Percentiles rank a stretch among this genome's conserved stretches.
Evolutionary conservation across 2,113 vertebrate genomes (phyloP).

Genomic region (Pardalotus punctatus): DNA sequence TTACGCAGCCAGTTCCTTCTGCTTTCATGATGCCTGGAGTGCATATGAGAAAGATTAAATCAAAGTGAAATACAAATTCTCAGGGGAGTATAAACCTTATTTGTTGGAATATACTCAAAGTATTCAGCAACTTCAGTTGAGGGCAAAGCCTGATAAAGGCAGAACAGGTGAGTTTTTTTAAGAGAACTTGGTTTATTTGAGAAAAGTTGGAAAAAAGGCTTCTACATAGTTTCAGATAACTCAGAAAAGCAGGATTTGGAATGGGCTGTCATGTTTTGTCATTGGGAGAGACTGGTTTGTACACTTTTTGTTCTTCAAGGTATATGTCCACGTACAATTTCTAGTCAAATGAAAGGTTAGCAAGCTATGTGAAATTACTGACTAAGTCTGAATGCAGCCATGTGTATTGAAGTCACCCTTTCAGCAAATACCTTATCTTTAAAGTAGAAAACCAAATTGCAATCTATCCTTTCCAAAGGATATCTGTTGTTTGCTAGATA

Average conservation of each 20-base stretch:
- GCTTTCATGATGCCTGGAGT: not conserved
- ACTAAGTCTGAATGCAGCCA: not conserved
- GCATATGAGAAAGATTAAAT: constrained; percentile 4
- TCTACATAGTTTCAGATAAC: not conserved
- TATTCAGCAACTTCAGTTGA: not conserved
- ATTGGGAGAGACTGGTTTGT: not conserved
- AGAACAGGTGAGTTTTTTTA: not conserved
- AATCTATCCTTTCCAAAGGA: not conserved
- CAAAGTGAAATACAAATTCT: not conserved
- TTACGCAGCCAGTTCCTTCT: not conserved
- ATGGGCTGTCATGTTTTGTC: not conserved
- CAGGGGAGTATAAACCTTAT: not conserved
- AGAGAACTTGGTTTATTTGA: not conserved
- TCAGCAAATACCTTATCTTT: not conserved
- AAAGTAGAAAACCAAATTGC: not conserved
- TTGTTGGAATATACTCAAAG: not conserved
- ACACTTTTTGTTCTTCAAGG: not conserved
- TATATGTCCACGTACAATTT: not conserved
- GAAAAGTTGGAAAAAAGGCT: not conserved
- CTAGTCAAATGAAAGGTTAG: not conserved
- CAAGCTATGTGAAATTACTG: not conserved
- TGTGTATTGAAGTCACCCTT: not conserved
- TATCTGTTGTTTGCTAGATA: not conserved
- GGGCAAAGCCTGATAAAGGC: not conserved
- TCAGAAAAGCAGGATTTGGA: not conserved